phyloP scores from a whole-genome alignment of 2,888 invertebrate species.

The Panopea generosa region DNA sequence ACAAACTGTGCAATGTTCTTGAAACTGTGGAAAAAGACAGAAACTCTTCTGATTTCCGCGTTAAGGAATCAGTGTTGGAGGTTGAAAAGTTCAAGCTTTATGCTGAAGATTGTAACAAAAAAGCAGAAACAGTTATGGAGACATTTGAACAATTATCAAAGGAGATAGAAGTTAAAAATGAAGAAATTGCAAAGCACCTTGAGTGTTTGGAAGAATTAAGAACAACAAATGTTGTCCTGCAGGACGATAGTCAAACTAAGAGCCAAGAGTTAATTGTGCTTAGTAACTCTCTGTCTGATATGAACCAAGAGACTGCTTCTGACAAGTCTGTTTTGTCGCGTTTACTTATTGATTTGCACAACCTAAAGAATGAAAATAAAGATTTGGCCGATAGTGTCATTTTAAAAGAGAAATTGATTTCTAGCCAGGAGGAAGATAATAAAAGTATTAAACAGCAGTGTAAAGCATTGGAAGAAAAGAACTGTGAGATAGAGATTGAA shows the following conservation, averaged over 20 bases:
- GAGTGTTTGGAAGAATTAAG: conserved; percentile 27
- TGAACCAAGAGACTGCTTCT: conserved; percentile 33
- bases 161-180: conserved; percentile 31
- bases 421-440: conserved; percentile 3
- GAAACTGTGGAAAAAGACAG: conserved; percentile 28
- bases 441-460: too few relatives aligned
- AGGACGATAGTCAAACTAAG: conserved; percentile 6
- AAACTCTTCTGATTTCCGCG: conserved; percentile 17
- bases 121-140: conserved; percentile 21
- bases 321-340: conserved; percentile 53
- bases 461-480: too few relatives aligned
- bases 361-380: conserved; percentile 26
- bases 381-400: conserved; percentile 34
- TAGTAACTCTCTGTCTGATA: conserved; percentile 6
- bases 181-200: conserved; percentile 23
- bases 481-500: too few relatives aligned
- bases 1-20: conserved; percentile 28
- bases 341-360: conserved; percentile 37
- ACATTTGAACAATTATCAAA: conserved; percentile 21
- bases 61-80: conserved; percentile 19
- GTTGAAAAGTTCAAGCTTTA: conserved; percentile 28
- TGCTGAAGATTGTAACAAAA: conserved; percentile 29
- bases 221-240: background rate
- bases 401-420: conserved; percentile 18
- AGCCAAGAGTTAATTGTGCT: conserved; percentile 32